A percentile compares a stretch with the other conserved stretches of the same genome.
These are phyloP conservation scores for Crax fasciolata DNA, from an alignment of 2,797 vertebrate genomes.

Conservation along the genomic window DNA sequence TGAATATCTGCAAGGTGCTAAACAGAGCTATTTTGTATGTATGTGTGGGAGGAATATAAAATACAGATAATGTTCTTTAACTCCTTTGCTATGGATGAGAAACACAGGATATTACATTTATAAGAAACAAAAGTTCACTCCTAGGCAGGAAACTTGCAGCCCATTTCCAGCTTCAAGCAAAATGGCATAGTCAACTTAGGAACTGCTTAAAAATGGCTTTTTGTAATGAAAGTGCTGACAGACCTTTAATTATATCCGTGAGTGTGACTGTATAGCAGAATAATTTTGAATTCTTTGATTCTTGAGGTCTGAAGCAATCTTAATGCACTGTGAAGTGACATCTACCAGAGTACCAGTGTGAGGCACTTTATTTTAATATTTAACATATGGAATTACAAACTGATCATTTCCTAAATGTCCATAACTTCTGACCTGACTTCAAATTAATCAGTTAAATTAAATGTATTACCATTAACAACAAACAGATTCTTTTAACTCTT, in stretches of 20 bases:
- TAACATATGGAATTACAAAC: slow-evolving; percentile 67
- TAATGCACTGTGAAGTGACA: slow-evolving; percentile 75
- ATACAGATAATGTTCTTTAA: slow-evolving; percentile 2
- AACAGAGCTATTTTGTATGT: not conserved
- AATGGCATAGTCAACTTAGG: slow-evolving; percentile 57
- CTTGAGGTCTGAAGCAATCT: slow-evolving; percentile 60
- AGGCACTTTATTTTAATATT: slow-evolving; percentile 63
- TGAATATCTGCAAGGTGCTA: not conserved
- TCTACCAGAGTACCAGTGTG: slow-evolving; percentile 57
- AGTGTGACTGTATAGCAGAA: slow-evolving; percentile 57
- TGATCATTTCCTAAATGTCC: slow-evolving; percentile 56
- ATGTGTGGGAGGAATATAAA: not conserved
- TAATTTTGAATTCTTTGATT: slow-evolving; percentile 68
- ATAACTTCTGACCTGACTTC: not conserved
- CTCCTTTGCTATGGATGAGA: not conserved
- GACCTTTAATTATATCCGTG: slow-evolving; percentile 60
- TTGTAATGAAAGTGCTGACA: slow-evolving; percentile 72
- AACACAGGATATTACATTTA: slow-evolving; percentile 33
- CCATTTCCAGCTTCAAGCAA: slow-evolving; percentile 62
- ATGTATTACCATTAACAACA: slow-evolving; percentile 12
- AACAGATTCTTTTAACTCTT: not conserved
- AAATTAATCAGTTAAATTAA: slow-evolving; percentile 34
- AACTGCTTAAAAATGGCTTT: slow-evolving; percentile 67
- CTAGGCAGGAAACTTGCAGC: slow-evolving; percentile 46
- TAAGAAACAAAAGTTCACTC: slow-evolving; percentile 49